Evolutionary conservation across 2,113 vertebrate genomes (phyloP).

Genomic region (Urocynchramus pylzowi): DNA sequence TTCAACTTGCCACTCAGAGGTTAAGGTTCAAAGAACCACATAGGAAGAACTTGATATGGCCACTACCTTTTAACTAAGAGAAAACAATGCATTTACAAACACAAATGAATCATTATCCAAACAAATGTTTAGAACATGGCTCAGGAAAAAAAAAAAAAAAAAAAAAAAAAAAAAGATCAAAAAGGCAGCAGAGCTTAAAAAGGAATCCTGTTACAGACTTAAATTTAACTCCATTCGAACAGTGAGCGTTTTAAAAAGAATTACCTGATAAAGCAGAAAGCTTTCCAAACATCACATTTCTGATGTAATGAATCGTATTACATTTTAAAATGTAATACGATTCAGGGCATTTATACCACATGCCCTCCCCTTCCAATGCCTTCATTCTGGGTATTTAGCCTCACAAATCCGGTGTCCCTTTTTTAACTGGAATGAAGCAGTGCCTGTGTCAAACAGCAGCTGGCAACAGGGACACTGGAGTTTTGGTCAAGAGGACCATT

Average conservation of each 20-base stretch:
- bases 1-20: background rate
- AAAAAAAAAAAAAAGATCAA: background rate
- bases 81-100: slow-evolving; percentile 44
- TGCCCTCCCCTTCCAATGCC: background rate
- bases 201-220: background rate
- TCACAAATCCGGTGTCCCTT: background rate
- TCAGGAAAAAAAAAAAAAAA: background rate
- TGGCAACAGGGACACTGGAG: rapidly evolving
- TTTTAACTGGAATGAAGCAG: background rate
- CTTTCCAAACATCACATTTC: background rate
- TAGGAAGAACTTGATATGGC: background rate
- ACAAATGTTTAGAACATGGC: background rate
- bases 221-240: background rate
- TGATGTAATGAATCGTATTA: too few relatives aligned
- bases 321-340: background rate
- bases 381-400: background rate
- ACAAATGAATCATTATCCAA: slow-evolving; percentile 11
- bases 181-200: background rate
- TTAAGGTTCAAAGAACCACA: background rate
- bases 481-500: rapidly evolving
- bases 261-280: background rate
- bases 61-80: background rate
- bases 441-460: background rate
- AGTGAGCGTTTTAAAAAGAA: background rate
- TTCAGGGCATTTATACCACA: background rate